Base-by-base conservation (phyloP, 2,797 vertebrate species). In the Ispidina picta region DNA sequence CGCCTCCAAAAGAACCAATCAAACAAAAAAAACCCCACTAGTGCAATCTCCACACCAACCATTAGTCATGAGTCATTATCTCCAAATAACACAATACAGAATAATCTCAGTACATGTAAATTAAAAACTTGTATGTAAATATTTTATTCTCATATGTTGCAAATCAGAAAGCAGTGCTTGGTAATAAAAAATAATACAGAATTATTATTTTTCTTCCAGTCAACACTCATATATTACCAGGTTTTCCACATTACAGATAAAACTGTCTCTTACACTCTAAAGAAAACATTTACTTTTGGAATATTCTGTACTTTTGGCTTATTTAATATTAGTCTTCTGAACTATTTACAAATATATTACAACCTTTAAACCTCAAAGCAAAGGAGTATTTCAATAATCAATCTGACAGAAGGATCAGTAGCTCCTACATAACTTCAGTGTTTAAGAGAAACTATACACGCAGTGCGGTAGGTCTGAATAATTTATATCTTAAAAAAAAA, bases 261-360 rank as follows among this genome's bases (percentile, higher is more conserved):
- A 93, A 82, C 93, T 82, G 77, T 71, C 91, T 93, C 82, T 89
- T 90, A 68, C 72, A 70, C 70, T 77, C 77, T 89, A 70, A 90
- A 90, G 78, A 20, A 35, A 92, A 81, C 68, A 70, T 89, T 88
- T 71, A 72, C 66, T 86, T 96, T 41, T 33, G 15, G 86, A 41
- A 94, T 88, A 56, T 62, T 93, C 92, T 82, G 85, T 72, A 91
- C 90, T 94, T 96, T 88, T 52, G 90, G 82, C 84, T 92, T 90
- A 66, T 87, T 95, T 93, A 96, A 94, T 76, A 95, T 96, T 96
- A 95, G 94, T 97, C 85, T 96, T 97, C 83, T 94, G 81, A 96
- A 92, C 81, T 98, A 98, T 98, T 97, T 97, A 98, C 97, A 98
- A 96, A 90, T 97, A 98, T 97, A 95, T 97, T 97, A 98, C 98